Evolutionary conservation across 2,888 invertebrate genomes (phyloP).

Genomic region (Pheosia tremula): DNA sequence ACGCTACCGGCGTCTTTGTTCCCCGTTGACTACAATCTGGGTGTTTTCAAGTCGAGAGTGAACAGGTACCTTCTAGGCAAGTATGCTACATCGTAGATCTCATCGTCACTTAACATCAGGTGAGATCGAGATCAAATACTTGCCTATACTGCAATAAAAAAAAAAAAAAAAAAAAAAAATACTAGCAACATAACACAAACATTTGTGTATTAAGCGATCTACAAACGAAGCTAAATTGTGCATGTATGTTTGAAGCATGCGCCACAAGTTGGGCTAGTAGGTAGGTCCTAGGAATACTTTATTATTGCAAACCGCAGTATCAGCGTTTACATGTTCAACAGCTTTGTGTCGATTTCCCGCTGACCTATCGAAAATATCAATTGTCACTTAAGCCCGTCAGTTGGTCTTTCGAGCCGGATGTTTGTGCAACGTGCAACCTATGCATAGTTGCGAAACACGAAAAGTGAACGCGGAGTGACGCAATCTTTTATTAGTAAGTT

Average conservation of each 20-base stretch:
- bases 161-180: too few relatives aligned
- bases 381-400: constrained; percentile 45
- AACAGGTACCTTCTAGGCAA: too few relatives aligned
- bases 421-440: constrained; percentile 76
- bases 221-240: constrained; percentile 24
- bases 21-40: too few relatives aligned
- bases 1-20: too few relatives aligned
- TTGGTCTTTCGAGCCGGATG: constrained; percentile 68
- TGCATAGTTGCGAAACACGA: constrained; percentile 75
- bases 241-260: constrained; percentile 9
- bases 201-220: too few relatives aligned
- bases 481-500: constrained; percentile 71
- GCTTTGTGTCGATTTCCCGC: constrained; percentile 8
- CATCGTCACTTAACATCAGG: too few relatives aligned
- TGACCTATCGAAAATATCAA: constrained; percentile 44
- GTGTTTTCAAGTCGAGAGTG: too few relatives aligned
- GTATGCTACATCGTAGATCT: too few relatives aligned
- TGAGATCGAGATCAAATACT: too few relatives aligned
- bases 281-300: too few relatives aligned
- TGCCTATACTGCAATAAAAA: too few relatives aligned
- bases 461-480: constrained; percentile 77
- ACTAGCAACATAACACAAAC: constrained; percentile 17
- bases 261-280: neutral
- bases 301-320: too few relatives aligned
- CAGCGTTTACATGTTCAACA: constrained; percentile 9